phyloP scores from a whole-genome alignment of 2,797 vertebrate genomes.

The Halcyon badia region DNA sequence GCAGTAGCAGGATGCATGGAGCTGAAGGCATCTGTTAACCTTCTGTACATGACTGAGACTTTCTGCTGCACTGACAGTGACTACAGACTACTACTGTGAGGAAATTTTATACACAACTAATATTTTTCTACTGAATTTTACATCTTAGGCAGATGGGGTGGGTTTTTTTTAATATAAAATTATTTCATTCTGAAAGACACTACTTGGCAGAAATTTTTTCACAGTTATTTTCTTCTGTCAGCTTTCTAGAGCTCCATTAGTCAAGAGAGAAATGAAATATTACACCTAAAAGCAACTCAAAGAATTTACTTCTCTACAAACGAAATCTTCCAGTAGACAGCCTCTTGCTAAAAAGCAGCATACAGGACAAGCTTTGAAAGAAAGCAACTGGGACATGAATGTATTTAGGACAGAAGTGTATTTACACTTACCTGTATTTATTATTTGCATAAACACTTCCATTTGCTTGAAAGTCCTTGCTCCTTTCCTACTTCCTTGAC shows the following conservation, averaged over 20 bases:
- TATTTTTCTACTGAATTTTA: background rate
- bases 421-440: background rate
- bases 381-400: background rate
- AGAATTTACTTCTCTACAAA: background rate
- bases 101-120: background rate
- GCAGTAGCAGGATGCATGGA: background rate
- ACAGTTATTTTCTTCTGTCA: background rate
- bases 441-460: background rate
- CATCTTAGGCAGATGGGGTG: background rate
- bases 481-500: background rate
- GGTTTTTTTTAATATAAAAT: background rate
- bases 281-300: background rate
- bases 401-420: background rate
- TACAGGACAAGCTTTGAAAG: background rate
- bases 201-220: background rate
- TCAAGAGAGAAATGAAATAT: background rate
- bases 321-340: background rate
- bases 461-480: background rate
- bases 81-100: background rate
- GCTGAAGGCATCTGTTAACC: background rate
- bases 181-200: background rate
- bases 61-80: background rate
- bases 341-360: background rate
- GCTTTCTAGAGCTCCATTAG: background rate
- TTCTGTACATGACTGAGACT: background rate